These are phyloP conservation scores for Nanger granti DNA, from an alignment of 2,113 vertebrate species.

Conservation along the genomic window DNA sequence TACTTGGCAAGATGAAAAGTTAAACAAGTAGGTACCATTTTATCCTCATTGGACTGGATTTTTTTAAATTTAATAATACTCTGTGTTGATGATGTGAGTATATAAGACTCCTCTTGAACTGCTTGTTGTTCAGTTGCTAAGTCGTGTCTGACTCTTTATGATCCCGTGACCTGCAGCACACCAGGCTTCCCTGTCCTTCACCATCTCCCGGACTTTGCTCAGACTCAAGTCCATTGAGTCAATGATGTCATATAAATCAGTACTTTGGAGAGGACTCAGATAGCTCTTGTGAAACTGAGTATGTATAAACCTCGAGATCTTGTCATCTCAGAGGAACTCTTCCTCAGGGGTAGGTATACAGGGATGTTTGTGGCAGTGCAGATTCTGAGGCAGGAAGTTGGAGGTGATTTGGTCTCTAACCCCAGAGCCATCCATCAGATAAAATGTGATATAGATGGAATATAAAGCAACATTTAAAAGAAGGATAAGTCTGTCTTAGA, in stretches of 20 bases:
- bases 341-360: rapidly evolving
- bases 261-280: not conserved
- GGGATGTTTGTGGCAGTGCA: too few relatives aligned
- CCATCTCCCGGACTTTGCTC: not conserved
- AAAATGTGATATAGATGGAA: rapidly evolving
- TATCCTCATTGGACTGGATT: not conserved
- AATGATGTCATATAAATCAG: not conserved
- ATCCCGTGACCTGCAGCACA: not conserved
- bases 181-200: not conserved
- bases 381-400: not conserved
- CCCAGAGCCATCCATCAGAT: not conserved
- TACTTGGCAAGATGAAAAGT: not conserved
- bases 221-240: not conserved
- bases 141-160: not conserved
- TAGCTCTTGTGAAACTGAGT: not conserved
- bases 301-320: too few relatives aligned
- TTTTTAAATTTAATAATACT: not conserved
- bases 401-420: not conserved
- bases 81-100: not conserved
- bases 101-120: rapidly evolving
- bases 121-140: not conserved
- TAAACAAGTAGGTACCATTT: not conserved
- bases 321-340: too few relatives aligned
- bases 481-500: not conserved
- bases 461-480: not conserved